Evolutionary conservation across 1,140 invertebrate genomes (phyloP).

Genomic region (Adelges cooleyi): DNA sequence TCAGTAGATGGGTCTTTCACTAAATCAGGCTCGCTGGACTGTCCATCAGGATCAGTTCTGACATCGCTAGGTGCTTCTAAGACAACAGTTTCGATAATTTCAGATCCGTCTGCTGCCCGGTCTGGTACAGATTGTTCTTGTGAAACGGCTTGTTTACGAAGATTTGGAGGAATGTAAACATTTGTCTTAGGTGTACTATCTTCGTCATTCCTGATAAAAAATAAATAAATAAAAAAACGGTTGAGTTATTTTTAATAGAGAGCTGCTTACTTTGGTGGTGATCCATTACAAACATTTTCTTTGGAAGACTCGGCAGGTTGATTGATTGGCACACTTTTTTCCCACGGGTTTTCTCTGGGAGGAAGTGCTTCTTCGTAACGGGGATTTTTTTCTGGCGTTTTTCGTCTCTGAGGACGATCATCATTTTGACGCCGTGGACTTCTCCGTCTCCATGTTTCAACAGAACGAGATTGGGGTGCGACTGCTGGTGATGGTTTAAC

Average conservation of each 20-base stretch:
- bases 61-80: constrained; percentile 8
- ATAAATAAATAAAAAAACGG: neutral
- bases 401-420: neutral
- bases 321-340: neutral
- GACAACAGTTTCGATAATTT: constrained; percentile 2
- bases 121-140: neutral
- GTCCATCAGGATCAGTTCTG: constrained; percentile 16
- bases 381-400: constrained; percentile 17
- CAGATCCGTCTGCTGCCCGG: constrained; percentile 13
- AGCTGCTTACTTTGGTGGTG: neutral
- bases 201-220: neutral
- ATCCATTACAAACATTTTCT: constrained; percentile 11
- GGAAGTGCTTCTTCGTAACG: constrained; percentile 32
- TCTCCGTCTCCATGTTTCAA: constrained; percentile 22
- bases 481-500: neutral
- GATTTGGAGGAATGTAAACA: constrained; percentile 17
- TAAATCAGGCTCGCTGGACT: constrained; percentile 5
- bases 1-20: neutral
- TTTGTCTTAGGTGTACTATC: neutral
- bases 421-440: constrained; percentile 2
- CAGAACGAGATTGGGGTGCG: neutral
- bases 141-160: neutral
- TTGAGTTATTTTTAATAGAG: too few species aligned
- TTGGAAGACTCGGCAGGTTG: neutral
- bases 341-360: constrained; percentile 35